These are phyloP conservation scores for Spongilla lacustris DNA, from an alignment of 37 sponge, comb jelly and placozoan species.

Conservation along the genomic window DNA sequence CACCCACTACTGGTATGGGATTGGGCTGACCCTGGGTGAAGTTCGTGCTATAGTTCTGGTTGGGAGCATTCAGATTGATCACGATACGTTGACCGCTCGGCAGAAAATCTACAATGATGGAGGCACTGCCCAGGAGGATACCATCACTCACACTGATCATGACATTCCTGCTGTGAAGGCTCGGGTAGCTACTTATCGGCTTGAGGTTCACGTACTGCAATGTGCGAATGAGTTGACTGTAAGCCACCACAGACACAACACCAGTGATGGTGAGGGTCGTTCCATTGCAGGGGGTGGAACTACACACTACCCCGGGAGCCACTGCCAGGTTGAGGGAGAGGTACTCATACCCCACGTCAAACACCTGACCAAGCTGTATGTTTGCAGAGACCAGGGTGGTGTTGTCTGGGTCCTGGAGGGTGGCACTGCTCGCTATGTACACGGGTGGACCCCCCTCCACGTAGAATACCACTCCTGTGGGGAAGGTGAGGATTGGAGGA, in stretches of 20 bases:
- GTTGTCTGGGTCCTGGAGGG: constrained; percentile 62
- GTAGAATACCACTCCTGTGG: constrained; percentile 7
- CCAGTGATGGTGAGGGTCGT: constrained; percentile 45
- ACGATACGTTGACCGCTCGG: constrained; percentile 50
- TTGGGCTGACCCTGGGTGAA: constrained; percentile 41
- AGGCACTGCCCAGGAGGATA: neutral
- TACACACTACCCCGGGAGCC: constrained; percentile 29
- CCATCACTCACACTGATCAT: constrained; percentile 52
- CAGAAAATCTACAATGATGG: constrained; percentile 56
- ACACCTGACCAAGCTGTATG: constrained; percentile 34
- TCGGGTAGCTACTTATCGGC: constrained; percentile 48
- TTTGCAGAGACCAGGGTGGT: constrained; percentile 5
- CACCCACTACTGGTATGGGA: constrained; percentile 5
- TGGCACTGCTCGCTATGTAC: constrained; percentile 4
- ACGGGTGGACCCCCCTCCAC: constrained; percentile 41
- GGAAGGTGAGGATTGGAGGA: constrained; percentile 55
- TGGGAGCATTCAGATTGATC: constrained; percentile 61
- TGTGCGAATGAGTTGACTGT: constrained; percentile 49
- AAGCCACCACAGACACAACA: constrained; percentile 3
- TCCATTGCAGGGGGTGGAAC: constrained; percentile 44
- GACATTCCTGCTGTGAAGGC: constrained; percentile 55
- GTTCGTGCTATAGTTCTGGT: constrained; percentile 51
- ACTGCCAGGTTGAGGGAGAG: constrained; percentile 27
- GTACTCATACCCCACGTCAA: constrained; percentile 63
- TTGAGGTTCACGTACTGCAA: constrained; percentile 57